These are phyloP conservation scores for Mamestra brassicae DNA, from an alignment of 2,888 invertebrate species.

Conservation along the genomic window DNA sequence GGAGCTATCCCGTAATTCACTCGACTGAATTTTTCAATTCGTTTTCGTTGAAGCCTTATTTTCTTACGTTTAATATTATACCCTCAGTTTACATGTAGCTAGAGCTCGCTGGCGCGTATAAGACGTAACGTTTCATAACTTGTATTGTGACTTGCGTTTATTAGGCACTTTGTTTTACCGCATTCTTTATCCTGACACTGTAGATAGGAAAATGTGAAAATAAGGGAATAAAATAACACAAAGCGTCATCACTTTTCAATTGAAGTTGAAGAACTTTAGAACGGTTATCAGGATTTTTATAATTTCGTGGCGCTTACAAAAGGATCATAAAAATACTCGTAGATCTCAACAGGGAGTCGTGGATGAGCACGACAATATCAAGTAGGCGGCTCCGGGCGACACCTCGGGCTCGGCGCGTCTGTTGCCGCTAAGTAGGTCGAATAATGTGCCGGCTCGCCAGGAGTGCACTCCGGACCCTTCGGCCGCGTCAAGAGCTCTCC, in stretches of 20 bases:
- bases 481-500: constrained; percentile 78
- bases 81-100: constrained; percentile 27
- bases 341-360: constrained; percentile 65
- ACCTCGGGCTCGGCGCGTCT: constrained; percentile 80
- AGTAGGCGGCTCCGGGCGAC: constrained; percentile 78
- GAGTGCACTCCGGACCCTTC: constrained; percentile 85
- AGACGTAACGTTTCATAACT: constrained; percentile 48
- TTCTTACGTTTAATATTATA: constrained; percentile 57
- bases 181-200: constrained; percentile 25
- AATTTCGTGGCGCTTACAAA: constrained; percentile 64
- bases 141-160: constrained; percentile 49
- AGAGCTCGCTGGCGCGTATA: constrained; percentile 21
- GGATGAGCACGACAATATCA: constrained; percentile 75
- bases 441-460: constrained; percentile 86
- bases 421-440: constrained; percentile 88
- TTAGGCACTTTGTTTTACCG: constrained; percentile 26
- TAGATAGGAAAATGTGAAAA: constrained; percentile 42
- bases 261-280: constrained; percentile 51
- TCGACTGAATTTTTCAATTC: constrained; percentile 68
- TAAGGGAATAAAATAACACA: constrained; percentile 52
- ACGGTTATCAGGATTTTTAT: constrained; percentile 51
- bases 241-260: constrained; percentile 57
- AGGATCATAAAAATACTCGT: constrained; percentile 62
- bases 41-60: constrained; percentile 59
- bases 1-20: constrained; percentile 66